Conservation (phyloP, 2,888 invertebrate species). For the Athrips mouffetella region DNA sequence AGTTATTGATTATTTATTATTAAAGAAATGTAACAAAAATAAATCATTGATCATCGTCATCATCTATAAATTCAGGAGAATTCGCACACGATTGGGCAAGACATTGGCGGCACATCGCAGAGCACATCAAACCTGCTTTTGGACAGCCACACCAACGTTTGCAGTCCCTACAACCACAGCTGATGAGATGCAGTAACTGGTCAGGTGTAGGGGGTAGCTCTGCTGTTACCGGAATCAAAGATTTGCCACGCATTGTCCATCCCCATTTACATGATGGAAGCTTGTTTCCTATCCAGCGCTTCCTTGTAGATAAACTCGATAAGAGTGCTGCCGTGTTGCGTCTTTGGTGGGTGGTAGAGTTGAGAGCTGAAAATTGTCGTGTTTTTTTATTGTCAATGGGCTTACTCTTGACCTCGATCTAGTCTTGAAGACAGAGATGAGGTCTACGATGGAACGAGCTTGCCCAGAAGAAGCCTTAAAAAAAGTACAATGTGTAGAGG, state of each 20-base stretch:
- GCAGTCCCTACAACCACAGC: slow-evolving; percentile 11
- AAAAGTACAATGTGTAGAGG: too few species aligned
- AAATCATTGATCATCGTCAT: too few species aligned
- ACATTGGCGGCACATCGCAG: slow-evolving; percentile 8
- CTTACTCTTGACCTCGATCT: too few species aligned
- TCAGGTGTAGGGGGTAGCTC: not conserved
- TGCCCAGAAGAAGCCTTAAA: too few species aligned
- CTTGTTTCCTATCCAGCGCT: slow-evolving; percentile 10
- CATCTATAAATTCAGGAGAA: too few species aligned
- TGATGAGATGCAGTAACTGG: slow-evolving; percentile 6
- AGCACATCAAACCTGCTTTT: slow-evolving; percentile 14
- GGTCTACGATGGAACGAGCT: too few species aligned
- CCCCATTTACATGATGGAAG: slow-evolving; percentile 13
- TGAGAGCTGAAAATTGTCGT: slow-evolving; percentile 15
- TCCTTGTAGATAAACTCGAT: slow-evolving; percentile 13
- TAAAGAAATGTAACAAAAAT: too few species aligned
- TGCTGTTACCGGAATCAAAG: not conserved
- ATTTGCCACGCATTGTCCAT: slow-evolving; percentile 9
- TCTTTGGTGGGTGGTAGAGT: slow-evolving; percentile 8
- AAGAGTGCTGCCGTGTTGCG: slow-evolving; percentile 9
- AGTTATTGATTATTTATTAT: too few species aligned
- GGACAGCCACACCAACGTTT: slow-evolving; percentile 12
- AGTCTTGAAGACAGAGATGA: too few species aligned
- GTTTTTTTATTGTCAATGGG: too few species aligned
- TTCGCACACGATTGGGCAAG: too few species aligned